phyloP scores from a whole-genome alignment of 2,888 invertebrate genomes.

The Vannuccia rotundouncinata region DNA sequence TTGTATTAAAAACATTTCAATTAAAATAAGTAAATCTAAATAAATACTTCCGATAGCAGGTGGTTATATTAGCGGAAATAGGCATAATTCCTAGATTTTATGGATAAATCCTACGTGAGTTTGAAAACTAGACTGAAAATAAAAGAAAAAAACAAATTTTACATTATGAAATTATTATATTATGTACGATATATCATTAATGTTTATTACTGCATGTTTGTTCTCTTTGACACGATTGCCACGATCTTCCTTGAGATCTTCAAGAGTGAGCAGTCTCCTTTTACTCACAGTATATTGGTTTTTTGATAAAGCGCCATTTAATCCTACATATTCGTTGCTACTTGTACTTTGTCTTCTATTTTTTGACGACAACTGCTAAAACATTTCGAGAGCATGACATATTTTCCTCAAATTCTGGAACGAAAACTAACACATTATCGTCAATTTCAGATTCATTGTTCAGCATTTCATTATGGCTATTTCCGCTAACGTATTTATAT shows the following conservation, averaged over 20 bases:
- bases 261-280: constrained; percentile 19
- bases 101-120: no score
- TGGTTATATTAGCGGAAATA: no score
- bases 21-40: no score
- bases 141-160: no score
- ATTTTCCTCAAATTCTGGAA: constrained; percentile 6
- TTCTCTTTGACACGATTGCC: not conserved
- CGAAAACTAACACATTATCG: constrained; percentile 12
- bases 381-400: constrained; percentile 8
- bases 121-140: no score
- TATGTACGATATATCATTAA: constrained; percentile 12
- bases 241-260: not conserved
- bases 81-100: no score
- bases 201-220: constrained; percentile 6
- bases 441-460: constrained; percentile 17
- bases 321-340: constrained; percentile 26
- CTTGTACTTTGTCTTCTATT: not conserved
- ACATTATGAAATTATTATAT: no score
- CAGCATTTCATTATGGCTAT: no score
- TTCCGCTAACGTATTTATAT: no score
- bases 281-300: constrained; percentile 17
- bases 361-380: constrained; percentile 21
- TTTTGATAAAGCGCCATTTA: constrained; percentile 26
- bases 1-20: no score
- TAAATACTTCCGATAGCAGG: no score